Conservation (phyloP, 35 echinoderm and acorn worm genomes). For the Ophiothrix spiculata region DNA sequence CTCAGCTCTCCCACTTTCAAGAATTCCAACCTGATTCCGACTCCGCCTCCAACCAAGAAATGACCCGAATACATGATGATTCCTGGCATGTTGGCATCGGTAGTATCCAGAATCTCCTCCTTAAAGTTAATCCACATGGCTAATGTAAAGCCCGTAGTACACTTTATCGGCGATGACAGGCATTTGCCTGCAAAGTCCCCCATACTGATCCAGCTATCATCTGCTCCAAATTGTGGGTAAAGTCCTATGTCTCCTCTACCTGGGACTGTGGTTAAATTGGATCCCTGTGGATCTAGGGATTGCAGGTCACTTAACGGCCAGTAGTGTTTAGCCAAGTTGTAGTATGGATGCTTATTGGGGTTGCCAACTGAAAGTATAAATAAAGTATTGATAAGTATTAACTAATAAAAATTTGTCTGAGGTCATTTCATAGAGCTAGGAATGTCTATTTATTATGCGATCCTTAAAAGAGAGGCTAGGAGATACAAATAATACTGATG, state of each 20-base stretch:
- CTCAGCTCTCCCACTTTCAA: neutral
- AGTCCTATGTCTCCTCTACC: constrained; percentile 41
- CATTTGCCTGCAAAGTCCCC: constrained; percentile 47
- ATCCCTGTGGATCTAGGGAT: constrained; percentile 35
- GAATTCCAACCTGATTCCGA: neutral
- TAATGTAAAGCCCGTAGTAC: constrained; percentile 43
- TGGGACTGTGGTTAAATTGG: constrained; percentile 24
- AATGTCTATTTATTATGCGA: neutral
- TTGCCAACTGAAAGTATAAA: constrained; percentile 19
- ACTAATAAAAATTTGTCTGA: neutral
- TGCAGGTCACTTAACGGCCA: constrained; percentile 45
- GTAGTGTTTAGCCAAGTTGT: constrained; percentile 42
- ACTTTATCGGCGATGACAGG: constrained; percentile 36
- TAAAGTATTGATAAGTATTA: neutral
- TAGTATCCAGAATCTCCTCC: neutral
- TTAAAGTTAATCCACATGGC: constrained; percentile 58
- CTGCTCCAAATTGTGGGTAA: constrained; percentile 31
- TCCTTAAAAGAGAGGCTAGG: neutral
- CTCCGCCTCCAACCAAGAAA: neutral
- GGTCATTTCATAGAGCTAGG: neutral
- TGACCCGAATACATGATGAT: neutral
- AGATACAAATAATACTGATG: neutral
- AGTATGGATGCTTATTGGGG: constrained; percentile 52
- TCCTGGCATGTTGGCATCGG: neutral
- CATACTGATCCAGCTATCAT: constrained; percentile 52